A percentile compares a stretch with the other conserved stretches of the same genome.
Evolutionary conservation across 37 sponge, comb jelly and placozoan genomes (phyloP).

Genomic region (Tethya wilhelma): DNA sequence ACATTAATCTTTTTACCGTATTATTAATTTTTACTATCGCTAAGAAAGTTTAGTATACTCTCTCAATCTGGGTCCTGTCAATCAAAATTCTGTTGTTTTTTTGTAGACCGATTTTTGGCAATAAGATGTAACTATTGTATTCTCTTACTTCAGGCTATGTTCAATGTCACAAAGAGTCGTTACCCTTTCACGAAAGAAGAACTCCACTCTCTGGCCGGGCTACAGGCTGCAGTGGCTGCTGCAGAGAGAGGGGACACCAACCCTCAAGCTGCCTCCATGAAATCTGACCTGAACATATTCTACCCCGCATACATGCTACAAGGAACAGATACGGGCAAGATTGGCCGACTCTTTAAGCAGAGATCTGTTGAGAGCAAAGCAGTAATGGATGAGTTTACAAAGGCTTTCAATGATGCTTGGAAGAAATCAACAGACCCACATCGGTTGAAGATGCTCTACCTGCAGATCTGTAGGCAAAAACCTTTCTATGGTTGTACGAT

Average conservation of each 20-base stretch:
- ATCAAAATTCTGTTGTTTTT: no score
- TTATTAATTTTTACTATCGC: no score
- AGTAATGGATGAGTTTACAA: constrained; percentile 2
- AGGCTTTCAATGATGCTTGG: constrained; percentile 5
- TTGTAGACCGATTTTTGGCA: no score
- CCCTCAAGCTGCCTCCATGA: not conserved
- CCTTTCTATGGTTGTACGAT: constrained; percentile 77
- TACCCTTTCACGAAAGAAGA: constrained; percentile 67
- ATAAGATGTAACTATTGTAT: no score
- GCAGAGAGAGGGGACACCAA: constrained; percentile 5
- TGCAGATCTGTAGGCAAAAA: constrained; percentile 74
- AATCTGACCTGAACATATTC: not conserved
- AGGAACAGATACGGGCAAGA: not conserved
- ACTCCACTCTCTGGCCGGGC: constrained; percentile 58
- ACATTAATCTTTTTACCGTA: no score
- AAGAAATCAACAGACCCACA: constrained; percentile 12
- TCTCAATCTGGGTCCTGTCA: no score
- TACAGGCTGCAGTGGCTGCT: constrained; percentile 50
- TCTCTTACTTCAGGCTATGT: constrained; percentile 59
- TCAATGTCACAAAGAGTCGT: constrained; percentile 69
- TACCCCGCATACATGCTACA: constrained; percentile 21
- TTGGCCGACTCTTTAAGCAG: constrained; percentile 14
- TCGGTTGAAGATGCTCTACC: constrained; percentile 65
- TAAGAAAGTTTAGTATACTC: no score
- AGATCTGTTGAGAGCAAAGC: constrained; percentile 2